Evolutionary conservation across 2,888 invertebrate species (phyloP), one percentile per base, ranked within the genome.

Genomic region (Acrocyrtus sp.): DNA sequence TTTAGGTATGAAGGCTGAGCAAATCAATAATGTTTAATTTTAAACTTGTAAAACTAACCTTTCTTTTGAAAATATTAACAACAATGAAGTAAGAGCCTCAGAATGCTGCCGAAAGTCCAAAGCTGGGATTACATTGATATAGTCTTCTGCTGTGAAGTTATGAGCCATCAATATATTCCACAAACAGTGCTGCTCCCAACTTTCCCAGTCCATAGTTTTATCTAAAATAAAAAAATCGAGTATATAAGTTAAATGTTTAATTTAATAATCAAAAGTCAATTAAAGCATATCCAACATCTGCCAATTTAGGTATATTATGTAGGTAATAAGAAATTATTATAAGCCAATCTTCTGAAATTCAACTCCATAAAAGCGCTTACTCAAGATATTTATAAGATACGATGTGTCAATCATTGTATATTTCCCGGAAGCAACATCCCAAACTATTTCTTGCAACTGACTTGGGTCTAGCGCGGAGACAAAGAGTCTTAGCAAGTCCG

Each of bases 101-200:
- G 96, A 91, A 84, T 98, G 95, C 81, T 91, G 91, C 83, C 90
- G 88, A 84, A 91, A 90, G 82, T 93, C 92, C 74, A 96, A 85
- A 82, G 94, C 93, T n/a, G 91, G 89, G 79, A 92, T 85, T 79
- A 92, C 86, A 41, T 94, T 92, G 82, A 95, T 86, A 78, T 97
- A 90, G 83, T 92, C 91, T 83, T 96, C 95, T n/a, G 96, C 89
- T 62, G 95, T 92, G 83, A 97, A 92, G 84, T 95, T 94, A 84
- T 98, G 98, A 47, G 96, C 96, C 79, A 92, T 91, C 56, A 98
- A 89, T 69, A 99, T 87, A 85, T 98, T 97, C 98, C 98, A 99
- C 51, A 98, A 88, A 84, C 96, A 97, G 84, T 94, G 92, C 85
- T 99, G 98, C 85, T 98, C 98, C 82, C 96, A 94, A 1, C 97